Base-by-base conservation (phyloP, 2,888 invertebrate species). In the Dusona sp. region DNA sequence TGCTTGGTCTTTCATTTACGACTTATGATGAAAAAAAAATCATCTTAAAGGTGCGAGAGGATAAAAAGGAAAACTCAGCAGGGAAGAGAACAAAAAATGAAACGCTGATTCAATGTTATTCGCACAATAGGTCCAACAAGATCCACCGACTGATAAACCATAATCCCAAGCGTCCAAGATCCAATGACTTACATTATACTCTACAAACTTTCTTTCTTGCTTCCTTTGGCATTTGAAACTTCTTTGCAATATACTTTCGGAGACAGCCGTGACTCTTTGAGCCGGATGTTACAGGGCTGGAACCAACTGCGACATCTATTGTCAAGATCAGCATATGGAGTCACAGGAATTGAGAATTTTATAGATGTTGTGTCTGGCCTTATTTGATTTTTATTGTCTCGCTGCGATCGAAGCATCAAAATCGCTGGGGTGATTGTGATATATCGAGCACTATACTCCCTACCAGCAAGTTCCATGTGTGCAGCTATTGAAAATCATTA, bases 151-250 rank as follows among this genome's bases (percentile, higher is more conserved):
- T 64, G 45, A 19, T 13, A 36, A 48, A 73, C 81, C 38, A 82
- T 67, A 67, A 73, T 78, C 36, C 48, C 61, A 38, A 54, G 54
- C 48, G 61, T 45, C 68, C 36, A 51, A 68, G 79, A 79, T 79
- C 82, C 82, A 85, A 74, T 42, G 67, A 82, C 78, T 68, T 64
- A 68, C 51, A 74, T 85, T 79, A 74, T 45, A 74, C 45, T 78
- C 57, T 19, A 33, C 68, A 33, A 79, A 79, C n/a, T 64, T 79
- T 13, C 22, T 45, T 29, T 9, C 25, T 25, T 57, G 70, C 6
- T 48, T 38, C 19, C 61, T 61, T 61, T n/a, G 61, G 29, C 29
- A 11, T 38, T 65, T 38, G 13, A 16, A 42, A 19, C n/a, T 45
- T 75, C 19, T n/a, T 38, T 36, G n/a, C 13, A 72, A 80, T 85